phyloP scores from a whole-genome alignment of 2,888 invertebrate species.

The Tineola bisselliella region DNA sequence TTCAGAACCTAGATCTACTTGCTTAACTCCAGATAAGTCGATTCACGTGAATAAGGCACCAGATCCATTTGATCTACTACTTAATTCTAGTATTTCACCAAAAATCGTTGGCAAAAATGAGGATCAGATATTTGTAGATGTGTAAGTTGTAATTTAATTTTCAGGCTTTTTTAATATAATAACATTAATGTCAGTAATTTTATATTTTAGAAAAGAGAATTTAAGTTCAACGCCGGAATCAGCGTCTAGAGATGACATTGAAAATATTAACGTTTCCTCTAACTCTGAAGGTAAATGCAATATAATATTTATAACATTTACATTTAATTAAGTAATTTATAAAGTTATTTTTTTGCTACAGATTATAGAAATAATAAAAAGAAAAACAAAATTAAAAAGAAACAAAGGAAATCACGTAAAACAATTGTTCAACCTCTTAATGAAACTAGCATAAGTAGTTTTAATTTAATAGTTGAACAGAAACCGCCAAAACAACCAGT shows the following conservation, averaged over 20 bases:
- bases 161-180: not conserved
- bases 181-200: not conserved
- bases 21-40: constrained; percentile 55
- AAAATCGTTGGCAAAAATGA: not conserved
- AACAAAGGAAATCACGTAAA: not conserved
- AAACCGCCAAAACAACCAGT: not conserved
- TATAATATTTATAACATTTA: not conserved
- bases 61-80: constrained; percentile 45
- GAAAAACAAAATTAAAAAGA: not conserved
- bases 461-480: constrained; percentile 2
- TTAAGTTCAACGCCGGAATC: not conserved
- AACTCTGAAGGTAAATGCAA: not conserved
- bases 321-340: not conserved
- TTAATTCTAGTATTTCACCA: not conserved
- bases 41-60: constrained; percentile 45
- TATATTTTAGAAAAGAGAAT: not conserved
- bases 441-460: not conserved
- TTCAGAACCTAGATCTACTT: constrained; percentile 24
- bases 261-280: not conserved
- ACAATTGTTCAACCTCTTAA: not conserved
- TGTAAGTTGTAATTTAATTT: not conserved
- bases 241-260: not conserved
- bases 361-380: not conserved
- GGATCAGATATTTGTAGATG: not conserved
- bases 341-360: not conserved